phyloP scores from a whole-genome alignment of 2,797 vertebrate species.

The Coracias cyanogaster region DNA sequence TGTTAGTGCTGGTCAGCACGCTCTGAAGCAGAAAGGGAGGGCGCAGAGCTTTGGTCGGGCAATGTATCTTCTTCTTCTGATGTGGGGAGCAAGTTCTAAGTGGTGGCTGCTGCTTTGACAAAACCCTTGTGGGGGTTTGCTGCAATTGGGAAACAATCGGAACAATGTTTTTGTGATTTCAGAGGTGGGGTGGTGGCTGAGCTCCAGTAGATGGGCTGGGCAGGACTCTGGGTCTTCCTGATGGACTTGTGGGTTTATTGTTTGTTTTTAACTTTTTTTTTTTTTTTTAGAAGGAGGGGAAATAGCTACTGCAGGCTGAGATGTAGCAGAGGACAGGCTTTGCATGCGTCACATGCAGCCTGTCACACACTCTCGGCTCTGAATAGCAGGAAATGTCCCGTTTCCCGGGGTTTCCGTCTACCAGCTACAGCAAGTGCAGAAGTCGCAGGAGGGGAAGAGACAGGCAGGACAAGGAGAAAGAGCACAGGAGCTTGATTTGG shows the following conservation, averaged over 20 bases:
- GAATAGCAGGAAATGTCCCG: neutral
- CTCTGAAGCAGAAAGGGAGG: neutral
- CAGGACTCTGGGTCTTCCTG: neutral
- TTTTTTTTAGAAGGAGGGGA: neutral
- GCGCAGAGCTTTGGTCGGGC: neutral
- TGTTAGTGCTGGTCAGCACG: neutral
- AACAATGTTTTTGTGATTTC: neutral
- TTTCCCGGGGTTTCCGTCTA: neutral
- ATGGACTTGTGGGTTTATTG: no score
- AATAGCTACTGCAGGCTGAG: neutral
- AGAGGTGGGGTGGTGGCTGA: neutral
- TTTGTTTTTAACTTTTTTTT: neutral
- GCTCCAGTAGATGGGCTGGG: no score
- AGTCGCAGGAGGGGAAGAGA: accelerated
- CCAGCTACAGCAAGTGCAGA: neutral
- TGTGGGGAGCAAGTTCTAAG: accelerated
- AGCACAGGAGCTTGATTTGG: neutral
- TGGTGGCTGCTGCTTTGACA: neutral
- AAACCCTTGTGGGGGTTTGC: neutral
- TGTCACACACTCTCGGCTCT: neutral
- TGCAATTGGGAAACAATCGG: neutral
- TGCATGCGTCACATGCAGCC: neutral
- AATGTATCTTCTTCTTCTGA: neutral
- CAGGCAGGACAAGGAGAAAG: neutral
- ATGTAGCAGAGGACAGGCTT: neutral